phyloP scores from a whole-genome alignment of 2,797 vertebrate species.

The Sphenopsis melanotis region DNA sequence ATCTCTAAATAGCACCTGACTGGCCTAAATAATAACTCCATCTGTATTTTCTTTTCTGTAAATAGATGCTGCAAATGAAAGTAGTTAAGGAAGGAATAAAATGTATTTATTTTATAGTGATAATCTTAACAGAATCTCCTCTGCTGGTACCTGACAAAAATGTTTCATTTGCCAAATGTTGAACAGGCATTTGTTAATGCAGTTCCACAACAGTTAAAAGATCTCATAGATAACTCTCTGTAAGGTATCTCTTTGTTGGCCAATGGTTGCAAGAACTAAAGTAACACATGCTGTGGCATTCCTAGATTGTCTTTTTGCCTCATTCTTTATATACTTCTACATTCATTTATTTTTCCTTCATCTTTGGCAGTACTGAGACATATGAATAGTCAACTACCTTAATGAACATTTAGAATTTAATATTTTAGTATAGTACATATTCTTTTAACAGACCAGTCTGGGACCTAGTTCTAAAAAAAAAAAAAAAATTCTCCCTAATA shows the following conservation, averaged over 20 bases:
- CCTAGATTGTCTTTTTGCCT: background rate
- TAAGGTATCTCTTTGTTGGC: background rate
- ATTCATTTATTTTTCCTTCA: background rate
- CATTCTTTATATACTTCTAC: background rate
- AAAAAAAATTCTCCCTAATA: background rate
- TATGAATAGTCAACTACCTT: background rate
- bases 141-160: background rate
- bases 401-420: background rate
- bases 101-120: background rate
- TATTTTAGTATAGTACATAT: background rate
- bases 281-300: background rate
- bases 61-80: background rate
- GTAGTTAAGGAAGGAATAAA: background rate
- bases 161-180: background rate
- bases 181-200: background rate
- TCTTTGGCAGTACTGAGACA: background rate
- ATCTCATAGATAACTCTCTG: background rate
- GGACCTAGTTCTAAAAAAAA: background rate
- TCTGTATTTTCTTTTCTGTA: background rate
- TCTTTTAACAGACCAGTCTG: background rate
- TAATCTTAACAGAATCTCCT: background rate
- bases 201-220: background rate
- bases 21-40: background rate
- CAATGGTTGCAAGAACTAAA: background rate
- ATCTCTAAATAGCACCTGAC: background rate